phyloP scores from a whole-genome alignment of 2,113 vertebrate species.

The Camelus bactrianus region DNA sequence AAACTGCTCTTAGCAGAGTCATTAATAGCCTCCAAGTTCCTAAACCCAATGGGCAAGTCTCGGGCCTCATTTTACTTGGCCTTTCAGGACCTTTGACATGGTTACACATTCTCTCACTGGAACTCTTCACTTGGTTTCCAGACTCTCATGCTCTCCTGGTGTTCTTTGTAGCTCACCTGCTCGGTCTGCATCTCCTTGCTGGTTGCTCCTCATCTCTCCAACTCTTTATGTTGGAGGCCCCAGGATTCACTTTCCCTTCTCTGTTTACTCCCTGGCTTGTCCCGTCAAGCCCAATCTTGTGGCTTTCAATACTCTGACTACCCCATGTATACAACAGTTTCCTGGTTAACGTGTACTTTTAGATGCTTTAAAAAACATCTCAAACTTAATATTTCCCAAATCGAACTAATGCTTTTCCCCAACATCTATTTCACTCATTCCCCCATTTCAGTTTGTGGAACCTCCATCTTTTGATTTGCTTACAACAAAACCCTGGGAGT shows the following conservation, averaged over 20 bases:
- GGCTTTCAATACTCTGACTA: neutral
- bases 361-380: neutral
- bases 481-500: neutral
- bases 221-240: neutral
- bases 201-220: neutral
- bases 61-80: neutral
- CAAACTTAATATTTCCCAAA: neutral
- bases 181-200: neutral
- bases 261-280: neutral
- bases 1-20: neutral
- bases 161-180: neutral
- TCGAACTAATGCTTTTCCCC: neutral
- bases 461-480: neutral
- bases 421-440: too few relatives aligned
- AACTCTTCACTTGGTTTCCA: neutral
- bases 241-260: neutral
- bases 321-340: neutral
- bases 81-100: neutral
- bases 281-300: neutral
- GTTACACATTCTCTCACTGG: neutral
- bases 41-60: neutral
- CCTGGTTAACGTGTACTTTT: neutral
- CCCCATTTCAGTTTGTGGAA: neutral
- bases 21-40: neutral
- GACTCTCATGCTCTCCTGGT: neutral